Percentiles rank a stretch among this genome's conserved stretches.
phyloP scores from a whole-genome alignment of 35 echinoderm and acorn worm species.

The Apostichopus californicus region DNA sequence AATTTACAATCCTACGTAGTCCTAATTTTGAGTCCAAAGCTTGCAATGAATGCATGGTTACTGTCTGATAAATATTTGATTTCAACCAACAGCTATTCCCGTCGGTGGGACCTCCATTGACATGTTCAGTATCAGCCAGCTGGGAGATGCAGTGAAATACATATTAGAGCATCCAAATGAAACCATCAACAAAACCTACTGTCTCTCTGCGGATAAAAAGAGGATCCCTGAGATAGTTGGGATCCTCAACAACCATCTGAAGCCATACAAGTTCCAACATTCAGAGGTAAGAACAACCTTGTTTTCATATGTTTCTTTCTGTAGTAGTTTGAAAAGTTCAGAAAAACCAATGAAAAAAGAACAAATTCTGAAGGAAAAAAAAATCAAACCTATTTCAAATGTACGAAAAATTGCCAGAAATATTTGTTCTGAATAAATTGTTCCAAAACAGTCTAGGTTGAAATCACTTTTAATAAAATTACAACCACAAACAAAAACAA shows the following conservation, averaged over 20 bases:
- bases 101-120: constrained; percentile 67
- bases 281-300: constrained; percentile 46
- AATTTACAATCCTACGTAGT: too few relatives aligned
- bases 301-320: neutral
- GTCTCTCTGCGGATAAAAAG: constrained; percentile 74
- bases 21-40: too few relatives aligned
- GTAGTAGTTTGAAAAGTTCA: too few relatives aligned
- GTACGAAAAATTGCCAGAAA: too few relatives aligned
- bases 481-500: too few relatives aligned
- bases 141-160: constrained; percentile 63
- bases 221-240: constrained; percentile 69
- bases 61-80: neutral
- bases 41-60: too few relatives aligned
- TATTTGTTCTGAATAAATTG: too few relatives aligned
- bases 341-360: too few relatives aligned
- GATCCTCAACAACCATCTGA: constrained; percentile 59
- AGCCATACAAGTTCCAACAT: constrained; percentile 70
- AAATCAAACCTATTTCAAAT: too few relatives aligned
- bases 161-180: constrained; percentile 71
- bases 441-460: too few relatives aligned
- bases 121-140: constrained; percentile 65
- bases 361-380: too few relatives aligned
- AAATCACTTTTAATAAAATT: too few relatives aligned
- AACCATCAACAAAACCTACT: constrained; percentile 69
- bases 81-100: constrained; percentile 62